Percentiles rank a stretch among this genome's conserved stretches.
Conservation (phyloP, 2,888 invertebrate genomes). For the Lithophane semibrunnea region DNA sequence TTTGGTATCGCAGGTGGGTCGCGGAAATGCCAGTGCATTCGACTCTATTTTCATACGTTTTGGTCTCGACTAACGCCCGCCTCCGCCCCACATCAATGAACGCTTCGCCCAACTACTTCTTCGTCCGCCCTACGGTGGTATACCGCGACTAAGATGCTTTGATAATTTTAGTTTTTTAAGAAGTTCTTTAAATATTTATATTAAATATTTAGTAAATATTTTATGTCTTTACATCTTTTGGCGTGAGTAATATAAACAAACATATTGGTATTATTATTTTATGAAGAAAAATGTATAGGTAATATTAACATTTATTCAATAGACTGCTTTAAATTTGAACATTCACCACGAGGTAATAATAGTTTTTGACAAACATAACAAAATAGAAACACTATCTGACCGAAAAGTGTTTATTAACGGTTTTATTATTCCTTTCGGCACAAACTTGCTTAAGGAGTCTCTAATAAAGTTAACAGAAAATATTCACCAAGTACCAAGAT, state of each 20-base stretch:
- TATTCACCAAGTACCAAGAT: constrained; percentile 72
- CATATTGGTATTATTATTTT: neutral
- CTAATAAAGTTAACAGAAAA: neutral
- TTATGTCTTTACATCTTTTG: neutral
- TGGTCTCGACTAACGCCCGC: constrained; percentile 79
- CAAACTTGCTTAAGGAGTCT: neutral
- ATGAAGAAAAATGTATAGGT: neutral
- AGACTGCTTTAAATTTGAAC: neutral
- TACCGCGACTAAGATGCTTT: constrained; percentile 61
- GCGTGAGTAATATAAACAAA: constrained; percentile 1
- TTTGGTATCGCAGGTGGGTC: constrained; percentile 69
- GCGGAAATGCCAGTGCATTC: constrained; percentile 73
- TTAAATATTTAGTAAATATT: too few relatives aligned
- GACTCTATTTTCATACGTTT: constrained; percentile 82
- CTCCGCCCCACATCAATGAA: constrained; percentile 86
- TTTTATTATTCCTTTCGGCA: neutral
- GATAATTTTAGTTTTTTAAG: constrained; percentile 67
- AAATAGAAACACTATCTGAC: neutral
- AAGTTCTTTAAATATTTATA: too few relatives aligned
- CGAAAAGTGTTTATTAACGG: neutral
- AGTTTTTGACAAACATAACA: too few relatives aligned
- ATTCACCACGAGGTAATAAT: neutral
- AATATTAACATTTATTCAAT: neutral
- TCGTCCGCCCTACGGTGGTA: constrained; percentile 76
- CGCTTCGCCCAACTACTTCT: constrained; percentile 79